Evolutionary conservation across 92 coral and sea anemone genomes (phyloP).

Genomic region (Bergia puertoricense): DNA sequence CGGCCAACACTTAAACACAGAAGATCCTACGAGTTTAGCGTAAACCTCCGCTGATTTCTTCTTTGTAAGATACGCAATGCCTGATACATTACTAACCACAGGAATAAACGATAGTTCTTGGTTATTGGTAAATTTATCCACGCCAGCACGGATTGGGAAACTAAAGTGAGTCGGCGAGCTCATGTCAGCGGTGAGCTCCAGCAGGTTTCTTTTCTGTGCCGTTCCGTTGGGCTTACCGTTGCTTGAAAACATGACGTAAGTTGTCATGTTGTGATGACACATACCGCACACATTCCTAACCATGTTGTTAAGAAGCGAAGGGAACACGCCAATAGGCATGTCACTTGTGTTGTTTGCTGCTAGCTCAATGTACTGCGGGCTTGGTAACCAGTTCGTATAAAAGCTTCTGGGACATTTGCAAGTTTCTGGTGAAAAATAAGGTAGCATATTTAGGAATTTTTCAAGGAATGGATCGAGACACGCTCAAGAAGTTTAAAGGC

Average conservation of each 20-base stretch:
- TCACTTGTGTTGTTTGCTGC: slow-evolving; percentile 39
- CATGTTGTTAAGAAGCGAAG: slow-evolving; percentile 45
- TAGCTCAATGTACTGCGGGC: slow-evolving; percentile 56
- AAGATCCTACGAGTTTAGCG: slow-evolving; percentile 61
- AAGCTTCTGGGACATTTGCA: slow-evolving; percentile 71
- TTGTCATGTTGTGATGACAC: slow-evolving; percentile 50
- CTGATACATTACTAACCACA: slow-evolving; percentile 39
- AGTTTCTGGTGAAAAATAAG: slow-evolving; percentile 54
- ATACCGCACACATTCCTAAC: slow-evolving; percentile 52
- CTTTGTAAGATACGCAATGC: slow-evolving; percentile 53
- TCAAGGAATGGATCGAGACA: too few species aligned
- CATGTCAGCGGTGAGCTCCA: slow-evolving; percentile 45
- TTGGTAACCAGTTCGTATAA: slow-evolving; percentile 68
- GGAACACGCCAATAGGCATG: slow-evolving; percentile 56
- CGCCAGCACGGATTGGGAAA: slow-evolving; percentile 59
- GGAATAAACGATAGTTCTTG: slow-evolving; percentile 47
- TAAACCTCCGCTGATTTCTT: slow-evolving; percentile 53
- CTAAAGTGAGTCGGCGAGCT: slow-evolving; percentile 53
- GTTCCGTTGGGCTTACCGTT: slow-evolving; percentile 32
- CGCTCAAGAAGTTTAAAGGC: neutral
- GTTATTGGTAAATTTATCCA: neutral
- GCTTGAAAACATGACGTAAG: slow-evolving; percentile 31
- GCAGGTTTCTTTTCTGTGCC: slow-evolving; percentile 16
- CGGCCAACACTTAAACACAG: slow-evolving; percentile 67
- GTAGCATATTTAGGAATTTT: too few species aligned